These are phyloP conservation scores for Eupelmus urozonus DNA, from an alignment of 2,888 invertebrate species.

Conservation along the genomic window DNA sequence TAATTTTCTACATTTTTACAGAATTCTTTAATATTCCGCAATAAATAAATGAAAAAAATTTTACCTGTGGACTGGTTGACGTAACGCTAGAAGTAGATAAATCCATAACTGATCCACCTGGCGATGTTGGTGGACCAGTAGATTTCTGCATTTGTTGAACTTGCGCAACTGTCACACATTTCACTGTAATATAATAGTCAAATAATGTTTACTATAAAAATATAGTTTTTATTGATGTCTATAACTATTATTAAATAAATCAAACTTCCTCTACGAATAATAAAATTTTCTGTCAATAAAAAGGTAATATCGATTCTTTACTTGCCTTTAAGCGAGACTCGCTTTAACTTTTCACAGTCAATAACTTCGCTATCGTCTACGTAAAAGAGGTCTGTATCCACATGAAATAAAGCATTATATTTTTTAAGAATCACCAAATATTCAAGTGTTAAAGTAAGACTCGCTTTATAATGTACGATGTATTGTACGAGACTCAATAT, in stretches of 20 bases:
- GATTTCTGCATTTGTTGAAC: slow-evolving; percentile 81
- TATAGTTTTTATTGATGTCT: no score
- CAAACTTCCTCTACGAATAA: no score
- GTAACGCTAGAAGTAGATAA: slow-evolving; percentile 91
- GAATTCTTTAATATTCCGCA: no score
- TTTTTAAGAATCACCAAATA: slow-evolving; percentile 8
- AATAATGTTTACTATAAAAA: no score
- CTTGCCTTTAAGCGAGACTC: slow-evolving; percentile 54
- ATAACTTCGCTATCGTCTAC: slow-evolving; percentile 37
- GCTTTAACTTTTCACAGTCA: slow-evolving; percentile 50
- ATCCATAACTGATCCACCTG: slow-evolving; percentile 90
- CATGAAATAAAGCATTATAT: slow-evolving; percentile 29
- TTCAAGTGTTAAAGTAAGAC: slow-evolving; percentile 41
- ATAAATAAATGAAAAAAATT: slow-evolving; percentile 33
- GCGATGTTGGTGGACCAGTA: slow-evolving; percentile 83
- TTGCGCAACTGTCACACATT: slow-evolving; percentile 87
- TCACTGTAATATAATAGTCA: slow-evolving; percentile 79
- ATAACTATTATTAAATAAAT: no score
- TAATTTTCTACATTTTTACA: no score
- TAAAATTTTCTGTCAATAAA: no score
- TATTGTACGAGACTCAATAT: no score
- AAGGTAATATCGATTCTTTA: slow-evolving; percentile 9
- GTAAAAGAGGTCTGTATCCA: slow-evolving; percentile 44
- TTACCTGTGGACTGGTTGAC: slow-evolving; percentile 90
- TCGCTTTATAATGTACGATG: slow-evolving; percentile 16